Evolutionary conservation across 1,140 invertebrate species (phyloP), one percentile per base, ranked within the genome.

Genomic region (Pseudomyrmex cubaensis): DNA sequence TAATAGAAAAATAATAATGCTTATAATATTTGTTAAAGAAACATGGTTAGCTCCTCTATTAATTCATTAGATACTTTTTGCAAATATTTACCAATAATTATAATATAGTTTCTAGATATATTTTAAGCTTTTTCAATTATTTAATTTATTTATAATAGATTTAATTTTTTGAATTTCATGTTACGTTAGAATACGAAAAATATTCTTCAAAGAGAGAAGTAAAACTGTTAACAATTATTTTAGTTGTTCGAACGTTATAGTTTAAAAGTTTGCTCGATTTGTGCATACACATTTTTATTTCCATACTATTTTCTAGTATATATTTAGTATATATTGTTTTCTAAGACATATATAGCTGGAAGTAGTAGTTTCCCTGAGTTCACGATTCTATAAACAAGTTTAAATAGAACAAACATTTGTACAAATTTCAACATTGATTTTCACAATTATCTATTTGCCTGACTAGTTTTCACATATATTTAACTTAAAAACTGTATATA

Each of bases 361-460:
- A 80, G 76, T 54, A 52, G 52, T 70, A 48, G 50, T 78, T 25
- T 83, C 74, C 74, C 82, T 77, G 82, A 83, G 82, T 61, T 64
- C 15, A 17, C 5, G 13, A 50, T 52, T 15, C 59, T 62, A 35
- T 52, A 75, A 35, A 75, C 17, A 13, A 48, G 8, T 74, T 9
- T 48, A 46, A 64, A 48, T 74, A 74, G 20, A 63, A 52, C 52
- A 20, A 35, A 75, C 50, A 44, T 63, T 50, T 35, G 1, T 57
- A 78, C 57, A 57, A 69, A 78, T 57, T 57, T 59, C n/a, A 57
- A 70, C 17, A 69, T 57, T 69, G 44, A 2, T 80, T 80, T 61
- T 70, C 7, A 48, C 15, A 46, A 25, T 57, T 48, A 7, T 54
- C 57, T 48, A 78, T 70, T 59, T 3, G 3, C 12, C 4, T 48